These are phyloP conservation scores for Sipha flava DNA, from an alignment of 1,140 invertebrate genomes.

Conservation along the genomic window DNA sequence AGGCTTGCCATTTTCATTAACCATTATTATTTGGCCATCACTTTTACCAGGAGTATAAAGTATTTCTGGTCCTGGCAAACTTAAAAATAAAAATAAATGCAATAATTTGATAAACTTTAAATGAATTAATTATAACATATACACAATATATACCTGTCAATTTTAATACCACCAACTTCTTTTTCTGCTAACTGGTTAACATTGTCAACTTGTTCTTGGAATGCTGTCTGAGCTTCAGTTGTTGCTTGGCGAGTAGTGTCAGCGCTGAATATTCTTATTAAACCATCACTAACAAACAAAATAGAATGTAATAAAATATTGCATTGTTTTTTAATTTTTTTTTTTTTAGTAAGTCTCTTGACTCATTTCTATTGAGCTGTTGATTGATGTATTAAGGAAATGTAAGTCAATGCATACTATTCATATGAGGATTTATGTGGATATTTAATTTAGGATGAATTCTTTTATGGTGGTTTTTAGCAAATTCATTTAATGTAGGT, in stretches of 20 bases:
- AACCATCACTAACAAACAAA: slow-evolving; percentile 60
- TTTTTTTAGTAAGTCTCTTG: too few species aligned
- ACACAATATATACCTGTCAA: slow-evolving; percentile 56
- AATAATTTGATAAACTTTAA: neutral
- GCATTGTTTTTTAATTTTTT: too few species aligned
- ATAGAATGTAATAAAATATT: slow-evolving; percentile 19
- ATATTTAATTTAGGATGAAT: too few species aligned
- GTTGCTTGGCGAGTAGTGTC: slow-evolving; percentile 59
- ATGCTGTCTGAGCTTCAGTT: slow-evolving; percentile 51
- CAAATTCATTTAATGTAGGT: too few species aligned
- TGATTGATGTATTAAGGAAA: too few species aligned
- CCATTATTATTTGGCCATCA: slow-evolving; percentile 80
- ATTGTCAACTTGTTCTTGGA: slow-evolving; percentile 60
- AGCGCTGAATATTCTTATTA: slow-evolving; percentile 73
- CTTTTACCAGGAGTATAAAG: slow-evolving; percentile 66
- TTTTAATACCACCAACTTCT: slow-evolving; percentile 72
- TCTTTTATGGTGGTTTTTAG: too few species aligned
- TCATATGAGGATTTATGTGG: too few species aligned
- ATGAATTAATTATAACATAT: neutral
- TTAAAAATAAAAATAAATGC: slow-evolving; percentile 39
- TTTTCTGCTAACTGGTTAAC: slow-evolving; percentile 50
- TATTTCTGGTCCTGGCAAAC: slow-evolving; percentile 67
- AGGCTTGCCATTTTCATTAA: slow-evolving; percentile 62
- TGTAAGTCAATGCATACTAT: too few species aligned
- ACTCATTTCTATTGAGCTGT: too few species aligned